Conservation (phyloP, 2,888 invertebrate genomes). For the Polydrusus pterygomalis region DNA sequence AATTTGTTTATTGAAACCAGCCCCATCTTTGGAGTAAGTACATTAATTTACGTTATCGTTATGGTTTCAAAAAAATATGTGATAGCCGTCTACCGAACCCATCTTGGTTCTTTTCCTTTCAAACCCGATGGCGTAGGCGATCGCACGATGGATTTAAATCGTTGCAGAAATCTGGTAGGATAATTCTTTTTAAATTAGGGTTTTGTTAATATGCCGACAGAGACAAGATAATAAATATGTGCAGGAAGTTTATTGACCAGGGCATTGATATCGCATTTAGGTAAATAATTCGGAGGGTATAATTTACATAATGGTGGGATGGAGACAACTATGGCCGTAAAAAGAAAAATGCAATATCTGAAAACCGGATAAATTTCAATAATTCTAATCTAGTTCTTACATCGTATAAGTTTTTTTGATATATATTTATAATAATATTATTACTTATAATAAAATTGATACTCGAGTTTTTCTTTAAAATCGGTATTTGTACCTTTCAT, state of each 20-base stretch:
- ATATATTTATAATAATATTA: no score
- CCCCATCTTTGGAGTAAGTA: no score
- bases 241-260: slow-evolving; percentile 53
- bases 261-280: slow-evolving; percentile 50
- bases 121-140: slow-evolving; percentile 48
- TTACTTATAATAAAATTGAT: no score
- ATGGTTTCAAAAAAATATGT: background rate
- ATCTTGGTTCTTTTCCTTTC: slow-evolving; percentile 43
- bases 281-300: slow-evolving; percentile 9
- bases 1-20: no score
- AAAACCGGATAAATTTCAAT: no score
- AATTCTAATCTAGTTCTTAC: no score
- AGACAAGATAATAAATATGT: slow-evolving; percentile 56
- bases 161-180: slow-evolving; percentile 55
- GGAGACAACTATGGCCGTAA: background rate
- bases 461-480: no score
- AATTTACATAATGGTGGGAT: background rate
- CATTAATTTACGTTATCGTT: background rate
- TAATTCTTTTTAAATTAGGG: slow-evolving; percentile 56
- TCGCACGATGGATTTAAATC: slow-evolving; percentile 53
- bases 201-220: slow-evolving; percentile 57
- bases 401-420: no score
- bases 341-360: background rate
- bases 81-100: slow-evolving; percentile 25
- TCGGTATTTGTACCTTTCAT: no score